These are phyloP conservation scores for Oxytorus armatus DNA, from an alignment of 2,888 invertebrate species.

Conservation along the genomic window DNA sequence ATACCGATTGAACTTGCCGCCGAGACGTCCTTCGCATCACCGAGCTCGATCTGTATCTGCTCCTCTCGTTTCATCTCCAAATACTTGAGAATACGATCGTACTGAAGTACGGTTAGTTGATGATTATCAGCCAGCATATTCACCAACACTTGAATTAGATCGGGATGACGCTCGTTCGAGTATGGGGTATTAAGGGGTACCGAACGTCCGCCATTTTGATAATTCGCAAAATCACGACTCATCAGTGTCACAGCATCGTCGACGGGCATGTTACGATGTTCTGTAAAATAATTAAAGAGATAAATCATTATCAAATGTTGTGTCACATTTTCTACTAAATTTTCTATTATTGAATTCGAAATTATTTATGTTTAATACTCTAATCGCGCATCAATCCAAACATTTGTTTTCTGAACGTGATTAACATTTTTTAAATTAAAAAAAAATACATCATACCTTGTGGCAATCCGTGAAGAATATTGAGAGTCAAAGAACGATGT, in stretches of 20 bases:
- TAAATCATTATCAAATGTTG: no score
- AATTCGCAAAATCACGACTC: constrained; percentile 89
- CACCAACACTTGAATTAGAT: constrained; percentile 85
- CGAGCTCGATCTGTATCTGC: constrained; percentile 91
- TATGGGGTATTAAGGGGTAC: constrained; percentile 86
- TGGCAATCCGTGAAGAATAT: constrained; percentile 95
- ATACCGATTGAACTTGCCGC: constrained; percentile 83
- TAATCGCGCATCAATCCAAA: no score
- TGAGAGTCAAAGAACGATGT: constrained; percentile 94
- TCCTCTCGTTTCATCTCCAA: constrained; percentile 90
- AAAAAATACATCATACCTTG: constrained; percentile 87
- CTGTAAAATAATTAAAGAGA: constrained; percentile 85
- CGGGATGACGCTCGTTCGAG: constrained; percentile 84
- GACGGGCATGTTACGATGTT: constrained; percentile 98
- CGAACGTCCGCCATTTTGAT: constrained; percentile 86
- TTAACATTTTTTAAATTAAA: no score
- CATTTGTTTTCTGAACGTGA: no score
- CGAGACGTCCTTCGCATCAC: constrained; percentile 87
- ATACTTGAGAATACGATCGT: constrained; percentile 91
- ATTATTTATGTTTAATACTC: no score
- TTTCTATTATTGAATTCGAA: no score
- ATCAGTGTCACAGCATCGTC: constrained; percentile 95
- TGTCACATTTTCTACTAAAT: no score
- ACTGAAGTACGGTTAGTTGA: constrained; percentile 91
- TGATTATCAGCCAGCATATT: constrained; percentile 94